Base-by-base conservation (phyloP, 2,888 invertebrate genomes). In the Blastobasis adustella region DNA sequence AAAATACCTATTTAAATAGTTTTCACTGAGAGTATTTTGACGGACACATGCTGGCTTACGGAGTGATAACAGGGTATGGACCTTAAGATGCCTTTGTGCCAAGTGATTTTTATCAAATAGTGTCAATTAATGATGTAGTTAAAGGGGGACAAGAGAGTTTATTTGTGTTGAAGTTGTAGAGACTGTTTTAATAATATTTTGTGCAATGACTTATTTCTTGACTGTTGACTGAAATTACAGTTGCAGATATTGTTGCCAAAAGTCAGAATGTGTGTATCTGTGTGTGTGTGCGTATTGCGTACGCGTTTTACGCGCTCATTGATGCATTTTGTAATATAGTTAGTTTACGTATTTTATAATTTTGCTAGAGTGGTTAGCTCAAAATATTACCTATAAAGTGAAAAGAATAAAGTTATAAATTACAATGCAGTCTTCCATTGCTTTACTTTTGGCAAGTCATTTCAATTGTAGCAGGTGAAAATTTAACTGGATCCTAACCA, bases 41-140 rank as follows among this genome's bases (percentile, higher is more conserved):
- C 81, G 70, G 76, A 76, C 75, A 78, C 73, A 71, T 66, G 62
- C 73, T 73, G 75, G 76, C 68, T 62, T 71, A 62, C 71, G 80
- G 85, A 85, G 85, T 83, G 67, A 65, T 69, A 64, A 85, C 87
- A 87, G 88, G 87, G 87, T 87, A 83, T 81, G 87, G 87, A 87
- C 87, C 84, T 82, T 71, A 73, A 66, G 58, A 79, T 82, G 88
- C 88, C 88, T 85, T 87, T 80, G 88, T 88, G 88, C 88, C 88
- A 86, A 87, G 88, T 87, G 87, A 87, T 87, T 83, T 76, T 79
- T 79, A 78, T 73, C 71, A 76, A 76, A 80, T 83, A 88, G 86
- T 82, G 85, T 88, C 86, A 88, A 87, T 86, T 87, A 85, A 72
- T 67, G 76, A 74, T 71, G 68, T 83, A 84, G 77, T 79, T 85